Conservation (phyloP, 2,113 vertebrate genomes). For the Pampusana beccarii region DNA sequence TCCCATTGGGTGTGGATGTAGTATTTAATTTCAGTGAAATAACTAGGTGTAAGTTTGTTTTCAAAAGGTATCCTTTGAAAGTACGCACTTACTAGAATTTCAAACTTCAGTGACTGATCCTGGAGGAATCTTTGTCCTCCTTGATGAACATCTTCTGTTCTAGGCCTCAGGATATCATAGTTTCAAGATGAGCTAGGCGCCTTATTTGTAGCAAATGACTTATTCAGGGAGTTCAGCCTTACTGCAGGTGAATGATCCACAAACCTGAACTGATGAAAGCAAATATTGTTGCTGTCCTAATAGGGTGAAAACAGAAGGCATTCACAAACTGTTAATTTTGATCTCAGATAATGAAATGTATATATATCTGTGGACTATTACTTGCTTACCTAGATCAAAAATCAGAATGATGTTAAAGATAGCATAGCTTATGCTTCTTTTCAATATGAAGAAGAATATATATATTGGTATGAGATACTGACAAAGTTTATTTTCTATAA, state of each 20-base stretch:
- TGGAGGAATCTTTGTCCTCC: background rate
- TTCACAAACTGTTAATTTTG: background rate
- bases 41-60: background rate
- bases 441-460: background rate
- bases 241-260: background rate
- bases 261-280: background rate
- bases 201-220: background rate
- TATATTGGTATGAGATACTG: background rate
- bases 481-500: background rate
- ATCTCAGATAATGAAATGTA: background rate
- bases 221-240: constrained; percentile 16
- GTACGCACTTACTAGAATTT: background rate
- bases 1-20: constrained; percentile 4
- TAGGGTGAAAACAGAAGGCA: background rate
- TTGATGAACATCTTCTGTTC: background rate
- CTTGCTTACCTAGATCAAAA: background rate
- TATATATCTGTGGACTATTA: background rate
- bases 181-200: background rate
- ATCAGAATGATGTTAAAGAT: background rate
- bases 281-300: background rate
- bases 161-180: background rate
- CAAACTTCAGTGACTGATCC: background rate
- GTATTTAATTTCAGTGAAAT: constrained; percentile 1
- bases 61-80: background rate
- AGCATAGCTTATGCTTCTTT: background rate